Base-by-base conservation (phyloP, 2,797 vertebrate genomes). In the Acridotheres tristis region DNA sequence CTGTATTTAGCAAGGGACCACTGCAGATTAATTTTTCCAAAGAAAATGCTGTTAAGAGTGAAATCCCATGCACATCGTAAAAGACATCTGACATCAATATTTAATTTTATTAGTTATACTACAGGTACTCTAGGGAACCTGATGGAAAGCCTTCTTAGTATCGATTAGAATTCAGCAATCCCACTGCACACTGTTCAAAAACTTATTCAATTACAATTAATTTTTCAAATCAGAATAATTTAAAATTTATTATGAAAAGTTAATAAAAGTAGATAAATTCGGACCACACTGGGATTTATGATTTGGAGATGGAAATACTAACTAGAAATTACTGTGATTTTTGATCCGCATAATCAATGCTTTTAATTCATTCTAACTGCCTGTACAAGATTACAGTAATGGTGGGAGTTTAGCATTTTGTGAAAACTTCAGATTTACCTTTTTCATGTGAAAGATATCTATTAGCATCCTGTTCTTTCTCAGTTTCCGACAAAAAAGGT, bases 51-150 rank as follows among this genome's bases (percentile, higher is more conserved):
- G 51, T n/a, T 51, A 67, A 78, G 26, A 91, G 34, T 66, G 82
- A 91, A 92, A 82, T 61, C 73, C 74, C 93, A 91, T 62, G 79
- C 69, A 94, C 83, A 59, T 96, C 13, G 84, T 97, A 96, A 97
- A 96, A 92, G 84, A 92, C 77, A 36, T 82, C 91, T 94, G 94
- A 89, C 93, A 90, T 97, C 97, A 95, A 92, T 97, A 97, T 91
- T 96, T 97, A 96, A 98, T 96, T 96, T 97, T 97, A 97, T 97
- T 97, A 97, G 96, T 96, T 96, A 96, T 96, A 93, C 96, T 94
- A 89, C 82, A 71, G 81, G 79, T 96, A 94, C 88, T 93, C 94
- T 81, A 27, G 91, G 96, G 94, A 93, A 83, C 72, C 78, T 53
- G 93, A 95, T 84, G 75, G 89, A 94, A 85, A 95, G 80, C 89